Conservation (phyloP, 2,888 invertebrate genomes). For the Neria commutata region DNA sequence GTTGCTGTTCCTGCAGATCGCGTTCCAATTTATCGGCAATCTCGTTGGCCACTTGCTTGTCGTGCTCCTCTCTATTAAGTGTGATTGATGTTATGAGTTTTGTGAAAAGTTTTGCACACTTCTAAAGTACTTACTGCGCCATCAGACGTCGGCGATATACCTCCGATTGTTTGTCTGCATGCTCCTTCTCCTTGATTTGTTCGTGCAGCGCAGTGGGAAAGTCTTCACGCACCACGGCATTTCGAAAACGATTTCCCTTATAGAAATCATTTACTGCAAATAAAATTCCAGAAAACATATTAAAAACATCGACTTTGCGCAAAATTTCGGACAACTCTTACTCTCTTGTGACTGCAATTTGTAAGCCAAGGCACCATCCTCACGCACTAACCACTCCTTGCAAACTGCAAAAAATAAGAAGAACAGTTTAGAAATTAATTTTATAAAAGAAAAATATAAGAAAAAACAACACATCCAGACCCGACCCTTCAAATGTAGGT, state of each 20-base stretch:
- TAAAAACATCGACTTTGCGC: too few relatives aligned
- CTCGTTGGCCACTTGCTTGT: slow-evolving; percentile 70
- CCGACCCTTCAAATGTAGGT: not conserved
- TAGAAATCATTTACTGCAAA: slow-evolving; percentile 74
- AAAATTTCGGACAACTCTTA: slow-evolving; percentile 58
- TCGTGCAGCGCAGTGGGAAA: slow-evolving; percentile 77
- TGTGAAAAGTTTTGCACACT: not conserved
- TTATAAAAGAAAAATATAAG: slow-evolving; percentile 14
- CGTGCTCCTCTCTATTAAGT: slow-evolving; percentile 68
- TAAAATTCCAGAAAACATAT: not conserved
- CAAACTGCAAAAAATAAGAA: slow-evolving; percentile 67
- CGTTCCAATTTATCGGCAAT: slow-evolving; percentile 71
- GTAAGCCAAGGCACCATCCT: slow-evolving; percentile 83
- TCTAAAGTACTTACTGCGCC: slow-evolving; percentile 67
- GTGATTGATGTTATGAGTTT: not conserved
- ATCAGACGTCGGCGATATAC: slow-evolving; percentile 63
- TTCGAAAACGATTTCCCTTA: slow-evolving; percentile 75
- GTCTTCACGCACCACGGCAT: slow-evolving; percentile 79
- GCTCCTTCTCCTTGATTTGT: slow-evolving; percentile 72
- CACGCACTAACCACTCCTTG: slow-evolving; percentile 82
- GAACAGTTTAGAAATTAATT: not conserved
- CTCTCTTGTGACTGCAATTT: slow-evolving; percentile 83
- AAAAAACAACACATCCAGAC: slow-evolving; percentile 16
- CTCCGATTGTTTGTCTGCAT: slow-evolving; percentile 69
- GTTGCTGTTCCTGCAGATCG: slow-evolving; percentile 64